Conservation (phyloP, 2,888 invertebrate species). For the Timema podura region DNA sequence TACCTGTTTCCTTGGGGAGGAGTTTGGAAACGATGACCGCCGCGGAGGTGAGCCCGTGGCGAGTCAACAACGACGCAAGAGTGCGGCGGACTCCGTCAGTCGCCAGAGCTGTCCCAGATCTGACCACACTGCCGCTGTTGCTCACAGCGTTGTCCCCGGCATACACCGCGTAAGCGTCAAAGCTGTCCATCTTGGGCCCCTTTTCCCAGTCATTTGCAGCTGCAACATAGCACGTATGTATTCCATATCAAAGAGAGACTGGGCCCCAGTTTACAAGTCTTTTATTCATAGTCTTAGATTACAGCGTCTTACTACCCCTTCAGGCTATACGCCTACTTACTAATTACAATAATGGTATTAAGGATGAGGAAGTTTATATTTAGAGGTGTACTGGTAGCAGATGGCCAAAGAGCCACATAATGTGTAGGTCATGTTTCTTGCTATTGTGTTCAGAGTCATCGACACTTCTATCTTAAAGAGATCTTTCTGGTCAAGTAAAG, state of each 20-base stretch:
- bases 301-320: too few species aligned
- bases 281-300: too few species aligned
- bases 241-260: neutral
- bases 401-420: too few species aligned
- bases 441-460: too few species aligned
- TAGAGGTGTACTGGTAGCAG: too few species aligned
- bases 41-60: conserved; percentile 44
- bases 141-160: conserved; percentile 48
- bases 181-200: conserved; percentile 31
- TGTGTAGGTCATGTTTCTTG: too few species aligned
- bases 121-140: conserved; percentile 34
- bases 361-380: too few species aligned
- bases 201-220: conserved; percentile 22
- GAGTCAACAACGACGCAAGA: conserved; percentile 48
- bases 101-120: conserved; percentile 42
- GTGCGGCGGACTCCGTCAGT: conserved; percentile 50
- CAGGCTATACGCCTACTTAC: too few species aligned
- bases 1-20: conserved; percentile 21
- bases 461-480: too few species aligned
- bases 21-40: conserved; percentile 26
- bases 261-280: too few species aligned
- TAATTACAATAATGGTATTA: too few species aligned
- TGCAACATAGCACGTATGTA: conserved; percentile 11
- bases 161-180: conserved; percentile 47
- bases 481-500: too few species aligned